phyloP scores from a whole-genome alignment of 2,113 vertebrate genomes.

The Bufo bufo region DNA sequence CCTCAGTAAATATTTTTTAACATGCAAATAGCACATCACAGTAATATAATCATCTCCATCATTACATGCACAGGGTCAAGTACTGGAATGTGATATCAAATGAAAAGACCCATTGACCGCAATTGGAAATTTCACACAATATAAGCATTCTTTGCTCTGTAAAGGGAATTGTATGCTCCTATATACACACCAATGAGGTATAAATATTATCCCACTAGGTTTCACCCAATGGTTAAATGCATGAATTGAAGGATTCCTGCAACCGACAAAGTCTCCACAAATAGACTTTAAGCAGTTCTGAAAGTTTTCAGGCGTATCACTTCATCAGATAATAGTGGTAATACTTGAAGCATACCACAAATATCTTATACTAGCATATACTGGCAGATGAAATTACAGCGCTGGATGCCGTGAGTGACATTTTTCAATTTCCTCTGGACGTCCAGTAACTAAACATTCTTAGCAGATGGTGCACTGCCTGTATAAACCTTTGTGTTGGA shows the following conservation, averaged over 20 bases:
- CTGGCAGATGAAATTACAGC: slow-evolving; percentile 57
- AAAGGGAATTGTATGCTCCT: slow-evolving; percentile 46
- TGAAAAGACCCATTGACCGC: slow-evolving; percentile 45
- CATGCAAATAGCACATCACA: slow-evolving; percentile 36
- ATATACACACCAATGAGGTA: slow-evolving; percentile 34
- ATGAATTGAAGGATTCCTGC: slow-evolving; percentile 39
- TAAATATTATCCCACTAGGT: slow-evolving; percentile 48
- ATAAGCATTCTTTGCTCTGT: slow-evolving; percentile 34
- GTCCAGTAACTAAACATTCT: slow-evolving; percentile 57
- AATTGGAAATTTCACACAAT: slow-evolving; percentile 42
- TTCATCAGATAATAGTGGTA: slow-evolving; percentile 59
- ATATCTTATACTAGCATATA: slow-evolving; percentile 51
- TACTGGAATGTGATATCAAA: slow-evolving; percentile 39
- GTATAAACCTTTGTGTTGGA: slow-evolving; percentile 58
- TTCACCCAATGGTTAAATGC: slow-evolving; percentile 45
- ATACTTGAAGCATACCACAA: slow-evolving; percentile 54
- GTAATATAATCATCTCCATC: slow-evolving; percentile 27
- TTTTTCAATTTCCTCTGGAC: slow-evolving; percentile 59
- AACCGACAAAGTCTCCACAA: slow-evolving; percentile 29
- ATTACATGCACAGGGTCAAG: slow-evolving; percentile 19
- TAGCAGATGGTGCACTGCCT: slow-evolving; percentile 58
- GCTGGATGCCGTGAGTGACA: slow-evolving; percentile 57
- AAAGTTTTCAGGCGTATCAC: slow-evolving; percentile 52
- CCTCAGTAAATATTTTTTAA: slow-evolving; percentile 43
- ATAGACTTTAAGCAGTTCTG: slow-evolving; percentile 26